Percentiles rank a stretch among this genome's conserved stretches.
These are phyloP conservation scores for Lampris incognitus DNA, from an alignment of 2,113 vertebrate genomes.

Conservation along the genomic window DNA sequence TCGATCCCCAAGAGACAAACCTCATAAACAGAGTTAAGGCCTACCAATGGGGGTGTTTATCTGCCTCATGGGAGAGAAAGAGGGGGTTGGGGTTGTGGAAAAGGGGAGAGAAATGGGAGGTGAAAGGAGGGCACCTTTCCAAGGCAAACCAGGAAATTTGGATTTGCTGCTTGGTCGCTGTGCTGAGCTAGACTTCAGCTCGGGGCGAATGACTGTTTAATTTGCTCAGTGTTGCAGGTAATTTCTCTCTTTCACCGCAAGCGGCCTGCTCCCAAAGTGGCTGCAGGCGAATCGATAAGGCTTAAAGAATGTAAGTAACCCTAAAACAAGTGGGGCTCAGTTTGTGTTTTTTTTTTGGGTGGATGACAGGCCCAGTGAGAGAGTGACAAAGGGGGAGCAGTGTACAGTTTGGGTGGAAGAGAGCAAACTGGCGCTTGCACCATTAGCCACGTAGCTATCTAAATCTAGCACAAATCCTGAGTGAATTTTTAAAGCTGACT, in stretches of 20 bases:
- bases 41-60: slow-evolving; percentile 40
- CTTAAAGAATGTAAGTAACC: slow-evolving; percentile 55
- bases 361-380: background rate
- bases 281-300: slow-evolving; percentile 67
- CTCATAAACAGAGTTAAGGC: slow-evolving; percentile 44
- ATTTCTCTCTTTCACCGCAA: slow-evolving; percentile 65
- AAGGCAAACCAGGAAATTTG: slow-evolving; percentile 53
- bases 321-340: slow-evolving; percentile 34
- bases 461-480: too few relatives aligned
- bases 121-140: slow-evolving; percentile 20
- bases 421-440: background rate
- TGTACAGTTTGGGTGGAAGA: background rate
- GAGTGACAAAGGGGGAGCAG: background rate
- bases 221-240: slow-evolving; percentile 74
- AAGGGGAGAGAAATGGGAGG: slow-evolving; percentile 5
- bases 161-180: slow-evolving; percentile 70
- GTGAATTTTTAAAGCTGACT: too few relatives aligned
- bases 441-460: too few relatives aligned
- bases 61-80: slow-evolving; percentile 30
- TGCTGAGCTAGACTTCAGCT: slow-evolving; percentile 52
- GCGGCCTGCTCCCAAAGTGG: slow-evolving; percentile 52
- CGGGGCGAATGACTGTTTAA: slow-evolving; percentile 74
- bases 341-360: background rate
- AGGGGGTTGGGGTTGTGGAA: background rate
- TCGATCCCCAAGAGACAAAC: slow-evolving; percentile 47